Percentiles rank a stretch among this genome's conserved stretches.
These are phyloP conservation scores for Antechinus flavipes DNA, from an alignment of 2,113 vertebrate species.

Conservation along the genomic window DNA sequence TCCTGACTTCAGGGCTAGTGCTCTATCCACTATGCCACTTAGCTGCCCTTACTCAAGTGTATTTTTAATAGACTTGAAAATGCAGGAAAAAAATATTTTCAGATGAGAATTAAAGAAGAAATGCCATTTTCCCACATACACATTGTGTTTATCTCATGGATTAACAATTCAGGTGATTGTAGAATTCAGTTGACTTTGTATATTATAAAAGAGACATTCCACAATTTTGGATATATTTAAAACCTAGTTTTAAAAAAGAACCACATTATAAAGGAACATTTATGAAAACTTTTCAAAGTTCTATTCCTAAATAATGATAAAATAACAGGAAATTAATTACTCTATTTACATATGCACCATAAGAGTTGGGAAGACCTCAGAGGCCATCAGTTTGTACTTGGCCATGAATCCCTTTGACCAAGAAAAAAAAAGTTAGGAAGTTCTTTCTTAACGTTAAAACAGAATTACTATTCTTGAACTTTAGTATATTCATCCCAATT, in stretches of 20 bases:
- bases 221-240: conserved; percentile 45
- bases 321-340: conserved; percentile 18
- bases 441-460: neutral
- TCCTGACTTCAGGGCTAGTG: too few relatives aligned
- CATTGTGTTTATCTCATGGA: conserved; percentile 31
- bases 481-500: neutral
- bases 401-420: neutral
- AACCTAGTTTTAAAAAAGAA: conserved; percentile 22
- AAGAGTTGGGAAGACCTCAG: neutral
- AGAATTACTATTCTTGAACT: neutral
- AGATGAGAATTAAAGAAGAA: conserved; percentile 37
- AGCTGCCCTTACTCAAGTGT: neutral
- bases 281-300: conserved; percentile 38
- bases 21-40: too few relatives aligned
- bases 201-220: conserved; percentile 12
- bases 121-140: conserved; percentile 3
- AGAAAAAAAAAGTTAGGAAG: neutral
- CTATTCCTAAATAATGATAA: neutral
- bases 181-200: neutral
- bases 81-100: conserved; percentile 11
- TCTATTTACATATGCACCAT: neutral
- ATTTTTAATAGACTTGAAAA: conserved; percentile 18
- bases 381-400: neutral
- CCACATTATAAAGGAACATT: conserved; percentile 1
- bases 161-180: conserved; percentile 4